Conservation (phyloP, 2,888 invertebrate genomes). For the Azorinus chamasolen region DNA sequence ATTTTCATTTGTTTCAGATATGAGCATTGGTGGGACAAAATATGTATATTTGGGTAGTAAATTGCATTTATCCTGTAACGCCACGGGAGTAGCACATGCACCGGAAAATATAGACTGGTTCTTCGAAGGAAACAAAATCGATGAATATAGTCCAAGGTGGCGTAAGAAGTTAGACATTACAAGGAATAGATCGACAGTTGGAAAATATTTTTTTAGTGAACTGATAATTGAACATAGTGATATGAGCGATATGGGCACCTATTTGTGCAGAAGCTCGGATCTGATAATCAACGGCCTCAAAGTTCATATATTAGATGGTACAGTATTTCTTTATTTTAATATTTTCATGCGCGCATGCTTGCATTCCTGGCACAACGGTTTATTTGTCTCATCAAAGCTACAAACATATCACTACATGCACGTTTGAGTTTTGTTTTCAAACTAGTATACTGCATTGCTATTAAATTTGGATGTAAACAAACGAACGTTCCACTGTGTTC, state of each 20-base stretch:
- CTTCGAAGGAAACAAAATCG: conserved; percentile 71
- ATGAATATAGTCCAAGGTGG: conserved; percentile 52
- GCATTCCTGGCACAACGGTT: no score
- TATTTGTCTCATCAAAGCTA: no score
- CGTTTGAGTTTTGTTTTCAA: no score
- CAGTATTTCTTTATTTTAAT: no score
- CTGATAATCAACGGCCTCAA: conserved; percentile 61
- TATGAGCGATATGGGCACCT: conserved; percentile 62
- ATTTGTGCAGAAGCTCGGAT: conserved; percentile 66
- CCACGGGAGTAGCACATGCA: conserved; percentile 74
- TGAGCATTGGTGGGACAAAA: no score
- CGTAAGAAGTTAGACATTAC: conserved; percentile 54
- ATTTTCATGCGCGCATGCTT: no score
- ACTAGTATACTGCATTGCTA: no score
- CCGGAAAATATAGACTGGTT: conserved; percentile 79
- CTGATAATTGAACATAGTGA: conserved; percentile 62
- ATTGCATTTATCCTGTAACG: conserved; percentile 76
- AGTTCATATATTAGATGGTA: conserved; percentile 19
- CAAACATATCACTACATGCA: no score
- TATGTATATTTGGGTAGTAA: conserved; percentile 66
- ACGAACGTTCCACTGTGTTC: no score
- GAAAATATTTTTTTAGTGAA: conserved; percentile 63
- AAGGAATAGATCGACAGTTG: conserved; percentile 50
- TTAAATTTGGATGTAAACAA: no score
- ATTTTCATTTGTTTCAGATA: no score